Conservation (phyloP, 2,797 vertebrate genomes). For the Clarias platycephalus region DNA sequence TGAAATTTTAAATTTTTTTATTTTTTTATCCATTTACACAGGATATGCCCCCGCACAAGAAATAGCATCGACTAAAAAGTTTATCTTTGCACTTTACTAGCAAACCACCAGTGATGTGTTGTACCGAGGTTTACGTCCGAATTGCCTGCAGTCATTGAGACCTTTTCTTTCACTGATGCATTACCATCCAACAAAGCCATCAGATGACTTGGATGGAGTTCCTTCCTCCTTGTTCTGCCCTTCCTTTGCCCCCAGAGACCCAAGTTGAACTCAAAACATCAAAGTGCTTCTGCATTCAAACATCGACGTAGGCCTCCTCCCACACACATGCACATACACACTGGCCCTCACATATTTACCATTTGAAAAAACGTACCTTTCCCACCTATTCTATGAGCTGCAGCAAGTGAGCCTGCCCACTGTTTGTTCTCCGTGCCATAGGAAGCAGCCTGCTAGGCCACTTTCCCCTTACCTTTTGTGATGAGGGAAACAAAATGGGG, state of each 20-base stretch:
- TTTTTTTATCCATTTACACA: not conserved
- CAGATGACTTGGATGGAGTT: conserved; percentile 55
- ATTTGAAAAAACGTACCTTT: conserved; percentile 68
- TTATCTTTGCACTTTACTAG: not conserved
- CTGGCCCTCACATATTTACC: conserved; percentile 64
- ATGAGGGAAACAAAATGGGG: conserved; percentile 60
- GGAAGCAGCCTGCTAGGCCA: conserved; percentile 74
- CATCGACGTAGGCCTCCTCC: conserved; percentile 57
- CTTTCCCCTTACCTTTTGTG: conserved; percentile 70
- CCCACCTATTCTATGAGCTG: conserved; percentile 62
- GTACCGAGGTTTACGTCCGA: conserved; percentile 42
- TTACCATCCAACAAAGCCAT: conserved; percentile 45
- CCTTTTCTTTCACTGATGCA: conserved; percentile 36
- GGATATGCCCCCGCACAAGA: not conserved
- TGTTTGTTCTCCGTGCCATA: conserved; percentile 60
- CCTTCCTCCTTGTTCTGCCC: conserved; percentile 50
- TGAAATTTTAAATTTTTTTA: not conserved
- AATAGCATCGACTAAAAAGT: not conserved
- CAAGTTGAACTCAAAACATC: conserved; percentile 66
- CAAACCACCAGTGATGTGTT: conserved; percentile 8
- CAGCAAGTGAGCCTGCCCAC: conserved; percentile 65
- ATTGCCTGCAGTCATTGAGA: conserved; percentile 44
- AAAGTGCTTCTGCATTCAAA: conserved; percentile 68
- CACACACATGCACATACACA: conserved; percentile 49
- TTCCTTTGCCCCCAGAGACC: conserved; percentile 62